phyloP scores from a whole-genome alignment of 2,797 vertebrate species.

The Antrozous pallidus region DNA sequence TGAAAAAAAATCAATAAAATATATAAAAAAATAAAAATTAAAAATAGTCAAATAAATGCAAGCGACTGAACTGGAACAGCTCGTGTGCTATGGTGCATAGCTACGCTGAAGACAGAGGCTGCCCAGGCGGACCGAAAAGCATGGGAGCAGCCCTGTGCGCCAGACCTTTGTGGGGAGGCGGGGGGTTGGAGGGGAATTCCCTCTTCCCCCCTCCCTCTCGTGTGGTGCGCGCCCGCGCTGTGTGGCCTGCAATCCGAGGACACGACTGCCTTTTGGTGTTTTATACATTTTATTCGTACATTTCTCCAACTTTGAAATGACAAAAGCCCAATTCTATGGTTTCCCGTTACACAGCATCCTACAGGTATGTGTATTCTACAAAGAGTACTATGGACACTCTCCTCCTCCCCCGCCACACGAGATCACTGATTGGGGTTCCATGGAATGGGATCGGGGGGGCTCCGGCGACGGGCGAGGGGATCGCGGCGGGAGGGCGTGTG shows the following conservation, averaged over 20 bases:
- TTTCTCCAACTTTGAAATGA: slow-evolving; percentile 64
- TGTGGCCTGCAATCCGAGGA: slow-evolving; percentile 52
- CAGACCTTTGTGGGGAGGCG: background rate
- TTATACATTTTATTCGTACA: slow-evolving; percentile 72
- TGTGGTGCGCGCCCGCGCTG: background rate
- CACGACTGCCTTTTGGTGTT: slow-evolving; percentile 69
- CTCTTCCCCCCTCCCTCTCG: background rate
- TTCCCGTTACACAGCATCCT: slow-evolving; percentile 72
- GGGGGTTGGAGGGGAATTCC: background rate
- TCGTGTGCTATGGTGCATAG: background rate
- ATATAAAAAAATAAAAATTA: no score
- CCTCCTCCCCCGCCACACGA: slow-evolving; percentile 66
- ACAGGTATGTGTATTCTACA: slow-evolving; percentile 78
- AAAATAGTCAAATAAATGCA: background rate
- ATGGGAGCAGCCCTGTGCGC: background rate
- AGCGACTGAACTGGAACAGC: background rate
- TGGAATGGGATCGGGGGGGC: slow-evolving; percentile 53
- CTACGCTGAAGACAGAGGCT: background rate
- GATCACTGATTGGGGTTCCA: slow-evolving; percentile 63
- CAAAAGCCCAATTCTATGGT: slow-evolving; percentile 73
- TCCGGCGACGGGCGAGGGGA: slow-evolving; percentile 58
- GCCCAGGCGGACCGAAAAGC: background rate
- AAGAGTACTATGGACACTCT: slow-evolving; percentile 76
- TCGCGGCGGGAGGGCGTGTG: slow-evolving; percentile 62
- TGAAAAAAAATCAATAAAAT: no score